phyloP scores from a whole-genome alignment of 2,888 invertebrate species.

The Standfussiana lucernea region DNA sequence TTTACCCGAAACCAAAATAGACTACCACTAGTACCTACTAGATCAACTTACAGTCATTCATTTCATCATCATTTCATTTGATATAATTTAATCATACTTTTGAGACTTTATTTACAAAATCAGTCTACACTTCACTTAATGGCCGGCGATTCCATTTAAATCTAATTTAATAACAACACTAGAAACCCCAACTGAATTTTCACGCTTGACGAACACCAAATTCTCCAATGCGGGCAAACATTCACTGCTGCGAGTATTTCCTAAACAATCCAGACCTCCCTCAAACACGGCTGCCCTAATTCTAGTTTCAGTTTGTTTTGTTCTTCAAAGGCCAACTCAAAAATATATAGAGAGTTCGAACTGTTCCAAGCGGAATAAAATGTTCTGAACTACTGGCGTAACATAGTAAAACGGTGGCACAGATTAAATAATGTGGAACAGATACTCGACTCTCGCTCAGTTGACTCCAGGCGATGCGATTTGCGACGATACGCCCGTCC shows the following conservation, averaged over 20 bases:
- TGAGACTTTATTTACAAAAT: conserved; percentile 27
- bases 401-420: conserved; percentile 27
- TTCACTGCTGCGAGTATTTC: conserved; percentile 49
- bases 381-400: conserved; percentile 23
- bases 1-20: background rate
- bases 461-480: background rate
- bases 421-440: conserved; percentile 32
- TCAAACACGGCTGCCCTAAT: conserved; percentile 52
- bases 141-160: conserved; percentile 28
- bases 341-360: conserved; percentile 33
- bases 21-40: conserved; percentile 1
- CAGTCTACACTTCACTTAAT: conserved; percentile 25
- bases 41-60: background rate
- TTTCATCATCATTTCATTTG: background rate
- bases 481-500: background rate
- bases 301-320: conserved; percentile 51
- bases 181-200: conserved; percentile 36
- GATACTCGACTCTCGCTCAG: background rate
- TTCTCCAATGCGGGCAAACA: conserved; percentile 50
- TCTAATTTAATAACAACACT: conserved; percentile 36
- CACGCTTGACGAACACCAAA: conserved; percentile 42
- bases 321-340: conserved; percentile 47
- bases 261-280: conserved; percentile 53
- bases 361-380: conserved; percentile 36
- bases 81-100: conserved; percentile 10